Percentiles rank a stretch among this genome's conserved stretches.
Evolutionary conservation across 92 coral and sea anemone genomes (phyloP).

Genomic region (Micromussa lordhowensis): DNA sequence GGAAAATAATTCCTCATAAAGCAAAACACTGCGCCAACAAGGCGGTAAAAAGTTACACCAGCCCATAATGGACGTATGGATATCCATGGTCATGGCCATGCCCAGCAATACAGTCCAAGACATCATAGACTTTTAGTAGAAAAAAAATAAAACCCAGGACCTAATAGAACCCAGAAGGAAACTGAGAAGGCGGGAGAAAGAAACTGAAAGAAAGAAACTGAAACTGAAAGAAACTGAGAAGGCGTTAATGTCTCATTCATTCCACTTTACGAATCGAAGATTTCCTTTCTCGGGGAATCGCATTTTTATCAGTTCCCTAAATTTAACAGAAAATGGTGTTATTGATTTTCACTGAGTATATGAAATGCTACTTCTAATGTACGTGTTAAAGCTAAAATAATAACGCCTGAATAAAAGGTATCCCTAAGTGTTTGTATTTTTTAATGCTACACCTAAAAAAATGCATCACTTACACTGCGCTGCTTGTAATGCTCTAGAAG

Average conservation of each 20-base stretch:
- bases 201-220: too few relatives aligned
- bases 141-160: too few relatives aligned
- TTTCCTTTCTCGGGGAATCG: neutral
- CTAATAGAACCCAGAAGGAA: too few relatives aligned
- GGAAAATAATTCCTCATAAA: neutral
- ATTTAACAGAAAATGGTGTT: neutral
- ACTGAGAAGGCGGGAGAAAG: too few relatives aligned
- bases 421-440: neutral
- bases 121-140: too few relatives aligned
- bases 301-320: neutral
- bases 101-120: neutral
- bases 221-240: neutral
- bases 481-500: neutral
- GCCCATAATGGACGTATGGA: constrained; percentile 9
- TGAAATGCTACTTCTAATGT: neutral
- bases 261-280: neutral
- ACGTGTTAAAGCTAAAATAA: neutral
- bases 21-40: neutral
- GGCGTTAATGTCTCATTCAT: neutral
- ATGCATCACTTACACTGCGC: neutral
- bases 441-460: neutral
- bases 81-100: constrained; percentile 20
- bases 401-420: neutral
- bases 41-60: neutral
- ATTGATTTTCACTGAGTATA: neutral